A percentile compares a stretch with the other conserved stretches of the same genome.
phyloP scores from a whole-genome alignment of 2,888 invertebrate species.

The Metellina segmentata region DNA sequence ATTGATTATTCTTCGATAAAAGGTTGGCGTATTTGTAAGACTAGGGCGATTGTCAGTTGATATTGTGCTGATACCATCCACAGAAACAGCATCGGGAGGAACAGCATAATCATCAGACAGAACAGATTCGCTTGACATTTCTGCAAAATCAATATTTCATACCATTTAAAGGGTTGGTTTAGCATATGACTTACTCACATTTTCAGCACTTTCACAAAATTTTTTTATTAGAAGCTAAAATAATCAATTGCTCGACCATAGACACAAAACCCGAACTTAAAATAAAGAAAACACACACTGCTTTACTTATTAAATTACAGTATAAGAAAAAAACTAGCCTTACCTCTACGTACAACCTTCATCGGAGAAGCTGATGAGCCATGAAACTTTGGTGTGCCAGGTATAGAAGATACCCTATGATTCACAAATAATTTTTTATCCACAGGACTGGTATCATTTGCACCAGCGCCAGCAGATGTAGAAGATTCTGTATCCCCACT shows the following conservation, averaged over 20 bases:
- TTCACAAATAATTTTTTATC: conserved; percentile 73
- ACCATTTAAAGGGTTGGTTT: too few relatives aligned
- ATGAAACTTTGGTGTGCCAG: conserved; percentile 75
- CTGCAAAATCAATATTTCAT: conserved; percentile 32
- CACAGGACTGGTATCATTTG: conserved; percentile 73
- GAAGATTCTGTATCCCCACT: conserved; percentile 78
- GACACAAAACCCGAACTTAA: background rate
- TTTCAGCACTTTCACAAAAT: too few relatives aligned
- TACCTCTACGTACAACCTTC: conserved; percentile 79
- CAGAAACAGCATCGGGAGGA: conserved; percentile 95
- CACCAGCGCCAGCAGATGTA: conserved; percentile 78
- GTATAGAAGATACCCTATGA: conserved; percentile 48
- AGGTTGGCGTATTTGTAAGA: conserved; percentile 51
- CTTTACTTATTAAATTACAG: background rate
- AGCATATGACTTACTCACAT: too few relatives aligned
- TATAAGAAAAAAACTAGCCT: conserved; percentile 30
- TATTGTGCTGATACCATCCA: conserved; percentile 86
- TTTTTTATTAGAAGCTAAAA: background rate
- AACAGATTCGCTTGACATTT: conserved; percentile 91
- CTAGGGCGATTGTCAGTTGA: conserved; percentile 83
- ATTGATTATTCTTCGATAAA: conserved; percentile 79
- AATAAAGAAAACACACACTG: background rate
- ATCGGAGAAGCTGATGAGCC: conserved; percentile 75
- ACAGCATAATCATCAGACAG: conserved; percentile 98
- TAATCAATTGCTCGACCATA: background rate